Base-by-base conservation (phyloP, 64 coral and sea anemone species). In the Porites australiensis region DNA sequence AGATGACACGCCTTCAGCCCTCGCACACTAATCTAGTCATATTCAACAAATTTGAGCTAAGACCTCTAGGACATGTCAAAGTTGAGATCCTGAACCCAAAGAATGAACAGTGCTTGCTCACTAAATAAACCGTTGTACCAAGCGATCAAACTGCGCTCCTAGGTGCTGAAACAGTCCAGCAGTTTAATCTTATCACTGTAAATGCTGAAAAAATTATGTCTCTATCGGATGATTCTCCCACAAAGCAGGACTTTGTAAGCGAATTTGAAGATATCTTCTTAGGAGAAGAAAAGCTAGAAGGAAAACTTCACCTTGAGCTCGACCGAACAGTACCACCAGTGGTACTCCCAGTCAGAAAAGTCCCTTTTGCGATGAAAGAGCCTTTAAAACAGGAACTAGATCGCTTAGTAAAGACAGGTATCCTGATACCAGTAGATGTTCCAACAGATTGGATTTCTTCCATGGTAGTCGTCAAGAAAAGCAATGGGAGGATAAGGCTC, bases 171-270 rank as follows among this genome's bases (percentile, higher is more conserved):
- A 75, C 79, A n/a, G 68, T 91, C 43, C 89, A 84, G 70, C 89
- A 91, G 49, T 91, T 91, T 37, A 37, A 83, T 12, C 77, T 91
- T 62, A 84, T 84, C 62, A 45, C 79, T 47, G 61, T 91, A 15
- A 84, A 91, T 46, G 79, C 45, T 53, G 78, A 91, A 46, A 91
- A 83, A 44, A 83, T 91, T 45, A 74, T 91, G 66, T 91, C 89
- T 64, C 67, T 77, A 10, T 14, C 15, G 13, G 57, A 55, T 53
- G 58, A 50, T 15, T 51, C 72, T 59, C 75, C 21, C 58, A 64
- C 75, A 63, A 57, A 89, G 54, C 88, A 60, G 20, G 75, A 89
- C 77, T 21, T 89, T 22, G 44, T 89, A 61, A 76, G 53, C 58
- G 88, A 85, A 65, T 84, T 75, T 51, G 50, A 74, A 44, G 90